These are phyloP conservation scores for Microplitis demolitor DNA, from an alignment of 1,140 invertebrate genomes.

Conservation along the genomic window DNA sequence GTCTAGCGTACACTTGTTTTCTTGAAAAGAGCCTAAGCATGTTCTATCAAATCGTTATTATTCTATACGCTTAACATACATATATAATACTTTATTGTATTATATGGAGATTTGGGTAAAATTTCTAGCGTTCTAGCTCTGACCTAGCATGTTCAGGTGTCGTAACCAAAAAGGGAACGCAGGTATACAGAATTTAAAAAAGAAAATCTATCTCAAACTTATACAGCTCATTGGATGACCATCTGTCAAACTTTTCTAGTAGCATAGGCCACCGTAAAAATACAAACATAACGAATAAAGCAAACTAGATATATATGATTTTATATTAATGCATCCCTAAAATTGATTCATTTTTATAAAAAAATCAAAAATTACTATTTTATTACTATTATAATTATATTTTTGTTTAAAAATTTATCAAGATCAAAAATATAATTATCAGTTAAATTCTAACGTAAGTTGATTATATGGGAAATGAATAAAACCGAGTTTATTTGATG, in stretches of 20 bases:
- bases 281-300: too few species aligned
- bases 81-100: background rate
- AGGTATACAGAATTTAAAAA: slow-evolving; percentile 6
- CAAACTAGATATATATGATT: too few species aligned
- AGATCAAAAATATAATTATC: too few species aligned
- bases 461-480: background rate
- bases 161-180: slow-evolving; percentile 3
- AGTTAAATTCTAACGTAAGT: background rate
- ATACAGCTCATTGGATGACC: slow-evolving; percentile 4
- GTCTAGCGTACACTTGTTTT: background rate
- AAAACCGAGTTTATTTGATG: background rate
- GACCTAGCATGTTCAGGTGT: background rate
- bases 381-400: too few species aligned
- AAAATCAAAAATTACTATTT: too few species aligned
- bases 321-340: too few species aligned
- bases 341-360: too few species aligned
- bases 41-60: slow-evolving; percentile 12
- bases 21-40: background rate
- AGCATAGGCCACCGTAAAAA: too few species aligned
- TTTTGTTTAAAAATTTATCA: too few species aligned
- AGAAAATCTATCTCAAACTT: background rate
- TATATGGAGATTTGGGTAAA: slow-evolving; percentile 27
- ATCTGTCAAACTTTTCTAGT: background rate
- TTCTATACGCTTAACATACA: background rate
- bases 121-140: slow-evolving; percentile 2